phyloP scores from a whole-genome alignment of 2,113 vertebrate genomes.

The Pica pica region DNA sequence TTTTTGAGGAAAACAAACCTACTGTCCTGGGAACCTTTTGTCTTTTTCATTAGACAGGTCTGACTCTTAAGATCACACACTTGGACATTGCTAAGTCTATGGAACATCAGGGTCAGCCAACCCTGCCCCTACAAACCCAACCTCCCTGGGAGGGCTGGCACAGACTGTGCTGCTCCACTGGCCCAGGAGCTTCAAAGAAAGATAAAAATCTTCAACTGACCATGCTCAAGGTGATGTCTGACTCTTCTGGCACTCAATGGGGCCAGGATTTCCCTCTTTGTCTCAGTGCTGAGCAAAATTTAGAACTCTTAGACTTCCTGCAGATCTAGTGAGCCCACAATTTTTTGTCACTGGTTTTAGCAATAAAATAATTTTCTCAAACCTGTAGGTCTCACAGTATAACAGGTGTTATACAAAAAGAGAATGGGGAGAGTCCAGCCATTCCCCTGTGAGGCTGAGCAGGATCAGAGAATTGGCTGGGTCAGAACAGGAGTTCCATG shows the following conservation, averaged over 20 bases:
- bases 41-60: not conserved
- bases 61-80: not conserved
- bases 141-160: not conserved
- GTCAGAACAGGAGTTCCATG: not conserved
- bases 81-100: not conserved
- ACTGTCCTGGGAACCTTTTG: not conserved
- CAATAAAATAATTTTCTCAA: not conserved
- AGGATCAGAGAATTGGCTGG: not conserved
- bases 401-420: not conserved
- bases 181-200: not conserved
- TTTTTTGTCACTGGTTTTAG: not conserved
- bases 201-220: not conserved
- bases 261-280: not conserved
- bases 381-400: not conserved
- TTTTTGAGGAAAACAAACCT: not conserved
- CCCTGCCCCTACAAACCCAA: not conserved
- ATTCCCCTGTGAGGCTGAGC: not conserved
- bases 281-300: not conserved
- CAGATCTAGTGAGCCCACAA: not conserved
- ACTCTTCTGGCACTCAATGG: not conserved
- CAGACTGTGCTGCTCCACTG: not conserved
- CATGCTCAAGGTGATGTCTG: not conserved
- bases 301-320: not conserved
- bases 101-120: not conserved
- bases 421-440: not conserved